Conservation (phyloP, 1,140 invertebrate genomes). For the Sitodiplosis mosellana region DNA sequence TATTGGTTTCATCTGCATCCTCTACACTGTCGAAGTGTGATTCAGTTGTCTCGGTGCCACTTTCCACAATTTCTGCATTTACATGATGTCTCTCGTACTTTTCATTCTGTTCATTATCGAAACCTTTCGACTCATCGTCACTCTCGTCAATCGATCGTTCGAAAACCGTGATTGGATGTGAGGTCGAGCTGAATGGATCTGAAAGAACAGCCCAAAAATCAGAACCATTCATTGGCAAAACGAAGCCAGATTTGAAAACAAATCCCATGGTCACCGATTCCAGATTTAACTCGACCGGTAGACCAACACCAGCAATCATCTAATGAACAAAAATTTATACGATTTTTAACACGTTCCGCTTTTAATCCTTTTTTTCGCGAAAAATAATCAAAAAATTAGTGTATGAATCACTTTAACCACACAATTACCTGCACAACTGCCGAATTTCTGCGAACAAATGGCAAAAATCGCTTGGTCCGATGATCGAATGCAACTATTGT, state of each 20-base stretch:
- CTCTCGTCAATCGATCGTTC: not conserved
- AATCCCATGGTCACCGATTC: not conserved
- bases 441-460: too few species aligned
- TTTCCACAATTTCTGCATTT: not conserved
- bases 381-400: too few species aligned
- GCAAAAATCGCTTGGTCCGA: too few species aligned
- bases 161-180: not conserved
- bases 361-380: too few species aligned
- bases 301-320: conserved; percentile 4
- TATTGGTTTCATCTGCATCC: not conserved
- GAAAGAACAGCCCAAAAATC: not conserved
- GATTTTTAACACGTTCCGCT: not conserved
- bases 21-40: not conserved
- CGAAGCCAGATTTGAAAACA: conserved; percentile 2
- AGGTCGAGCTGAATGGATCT: not conserved
- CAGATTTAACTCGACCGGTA: conserved; percentile 1
- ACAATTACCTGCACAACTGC: too few species aligned
- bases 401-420: too few species aligned
- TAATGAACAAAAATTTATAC: not conserved
- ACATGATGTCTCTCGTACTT: not conserved
- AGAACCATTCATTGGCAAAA: not conserved
- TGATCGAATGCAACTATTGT: too few species aligned
- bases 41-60: too few species aligned
- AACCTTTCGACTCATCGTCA: not conserved
- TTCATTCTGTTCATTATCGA: not conserved